These are phyloP conservation scores for Cecropterus lyciades DNA, from an alignment of 1,140 invertebrate genomes.

Conservation along the genomic window DNA sequence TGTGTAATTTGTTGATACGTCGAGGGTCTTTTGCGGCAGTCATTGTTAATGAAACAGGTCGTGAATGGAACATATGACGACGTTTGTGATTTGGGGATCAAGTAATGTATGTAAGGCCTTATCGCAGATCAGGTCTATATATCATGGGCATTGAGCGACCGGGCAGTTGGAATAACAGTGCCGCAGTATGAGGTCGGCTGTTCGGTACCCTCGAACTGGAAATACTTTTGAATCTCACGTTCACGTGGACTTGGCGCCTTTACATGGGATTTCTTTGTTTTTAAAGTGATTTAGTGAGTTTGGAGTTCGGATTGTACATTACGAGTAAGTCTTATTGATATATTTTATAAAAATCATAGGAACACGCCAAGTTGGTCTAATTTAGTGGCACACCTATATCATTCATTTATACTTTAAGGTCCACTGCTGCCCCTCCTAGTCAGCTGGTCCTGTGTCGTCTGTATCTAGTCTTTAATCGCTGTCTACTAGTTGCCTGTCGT, in stretches of 20 bases:
- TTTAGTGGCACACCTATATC: too few species aligned
- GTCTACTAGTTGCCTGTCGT: too few species aligned
- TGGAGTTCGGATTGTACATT: too few species aligned
- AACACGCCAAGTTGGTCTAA: too few species aligned
- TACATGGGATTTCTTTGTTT: background rate
- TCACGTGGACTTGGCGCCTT: slow-evolving; percentile 4
- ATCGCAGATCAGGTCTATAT: slow-evolving; percentile 61
- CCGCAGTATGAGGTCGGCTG: slow-evolving; percentile 39
- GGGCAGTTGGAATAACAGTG: slow-evolving; percentile 71
- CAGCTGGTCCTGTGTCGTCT: too few species aligned
- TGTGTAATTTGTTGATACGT: slow-evolving; percentile 82
- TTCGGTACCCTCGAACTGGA: slow-evolving; percentile 48
- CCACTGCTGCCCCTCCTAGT: too few species aligned
- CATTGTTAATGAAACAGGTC: slow-evolving; percentile 74
- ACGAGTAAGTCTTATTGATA: background rate
- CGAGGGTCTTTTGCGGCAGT: slow-evolving; percentile 79
- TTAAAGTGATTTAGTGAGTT: background rate
- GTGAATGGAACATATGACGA: slow-evolving; percentile 77
- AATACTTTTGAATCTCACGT: slow-evolving; percentile 53
- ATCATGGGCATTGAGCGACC: slow-evolving; percentile 55
- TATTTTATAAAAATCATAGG: too few species aligned
- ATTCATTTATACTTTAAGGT: too few species aligned
- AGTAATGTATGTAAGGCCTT: slow-evolving; percentile 60
- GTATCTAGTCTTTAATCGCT: too few species aligned
- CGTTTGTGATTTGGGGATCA: slow-evolving; percentile 66